Evolutionary conservation across 2,888 invertebrate genomes (phyloP), one percentile per base, ranked within the genome.

Genomic region (Phasia obesa): DNA sequence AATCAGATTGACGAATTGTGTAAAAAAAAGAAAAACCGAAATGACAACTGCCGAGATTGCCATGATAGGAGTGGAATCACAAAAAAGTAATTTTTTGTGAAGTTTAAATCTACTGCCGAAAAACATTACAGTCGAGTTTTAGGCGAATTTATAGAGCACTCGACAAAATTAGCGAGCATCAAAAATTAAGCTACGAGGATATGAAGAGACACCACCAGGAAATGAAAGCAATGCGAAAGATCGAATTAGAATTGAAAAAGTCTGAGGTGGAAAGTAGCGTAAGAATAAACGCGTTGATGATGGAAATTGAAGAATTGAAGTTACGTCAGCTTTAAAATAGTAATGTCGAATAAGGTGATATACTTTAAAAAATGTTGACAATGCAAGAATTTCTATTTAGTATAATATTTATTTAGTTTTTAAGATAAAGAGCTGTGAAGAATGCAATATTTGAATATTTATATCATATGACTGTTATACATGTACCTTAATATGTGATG

Each of bases 261-360:
- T 49, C 49, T 21, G 19, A 49, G 21, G 19, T 49, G 19, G 49
- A 49, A 49, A 49, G 49, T 49, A 49, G 7, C n/a, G n/a, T 19
- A 21, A 49, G 9, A 49, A 49, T 49, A 11, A 49, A 49, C 21
- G 21, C 11, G 5, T 21, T 49, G 49, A 49, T 49, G 49, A 49
- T 49, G 49, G 21, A 49, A 49, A 49, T 17, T 49, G 49, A 49
- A 49, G 21, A 49, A 19, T 49, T 19, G 17, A 49, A 49, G 49
- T 49, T 11, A 21, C 21, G 11, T 49, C 49, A 49, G 9, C 49
- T 49, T 17, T 21, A 17, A 49, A 49, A 49, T 49, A 49, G 2
- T 49, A 55, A 55, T 55, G 27, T n/a, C 23, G 27, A 55, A 55
- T 55, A 27, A 35, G 35, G 35, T 35, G 35, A 35, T 35, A 35